Percentiles rank a stretch among this genome's conserved stretches.
phyloP scores from a whole-genome alignment of 2,888 invertebrate species.

The Drosophila tanythrix region DNA sequence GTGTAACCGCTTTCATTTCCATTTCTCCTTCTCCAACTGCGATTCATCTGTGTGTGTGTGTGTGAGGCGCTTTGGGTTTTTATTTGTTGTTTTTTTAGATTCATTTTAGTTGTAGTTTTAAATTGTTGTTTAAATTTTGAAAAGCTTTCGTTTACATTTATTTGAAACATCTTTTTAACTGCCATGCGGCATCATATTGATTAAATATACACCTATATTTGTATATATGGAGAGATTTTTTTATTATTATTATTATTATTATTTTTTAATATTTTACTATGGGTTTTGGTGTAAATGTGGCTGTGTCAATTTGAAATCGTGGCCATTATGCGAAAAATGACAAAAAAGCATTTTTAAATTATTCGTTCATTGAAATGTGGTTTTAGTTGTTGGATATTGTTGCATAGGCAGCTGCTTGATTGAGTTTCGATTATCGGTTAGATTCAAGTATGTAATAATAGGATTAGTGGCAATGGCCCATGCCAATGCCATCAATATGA shows the following conservation, averaged over 20 bases:
- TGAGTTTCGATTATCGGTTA: constrained; percentile 35
- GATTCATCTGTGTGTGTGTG: constrained; percentile 1
- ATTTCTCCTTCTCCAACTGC: constrained; percentile 2
- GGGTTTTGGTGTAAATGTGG: constrained; percentile 49
- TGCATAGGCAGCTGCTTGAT: constrained; percentile 39
- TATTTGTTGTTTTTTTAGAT: constrained; percentile 14
- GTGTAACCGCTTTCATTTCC: neutral
- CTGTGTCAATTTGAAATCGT: constrained; percentile 35
- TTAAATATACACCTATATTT: constrained; percentile 67
- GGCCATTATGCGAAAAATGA: constrained; percentile 24
- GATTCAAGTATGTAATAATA: constrained; percentile 39
- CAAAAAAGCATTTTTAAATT: constrained; percentile 35
- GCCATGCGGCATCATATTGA: constrained; percentile 60
- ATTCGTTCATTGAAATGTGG: constrained; percentile 29
- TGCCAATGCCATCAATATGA: constrained; percentile 20
- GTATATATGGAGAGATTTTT: constrained; percentile 41
- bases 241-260: neutral
- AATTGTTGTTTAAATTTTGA: constrained; percentile 65
- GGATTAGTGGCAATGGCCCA: constrained; percentile 20
- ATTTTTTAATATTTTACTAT: constrained; percentile 9
- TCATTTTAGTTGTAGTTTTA: constrained; percentile 32
- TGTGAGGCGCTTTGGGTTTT: constrained; percentile 64
- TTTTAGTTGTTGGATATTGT: constrained; percentile 24
- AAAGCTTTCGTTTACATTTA: constrained; percentile 80
- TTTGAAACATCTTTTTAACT: constrained; percentile 74